Base-by-base conservation (phyloP, 1,140 invertebrate species). In the Drosophila mauritiana region DNA sequence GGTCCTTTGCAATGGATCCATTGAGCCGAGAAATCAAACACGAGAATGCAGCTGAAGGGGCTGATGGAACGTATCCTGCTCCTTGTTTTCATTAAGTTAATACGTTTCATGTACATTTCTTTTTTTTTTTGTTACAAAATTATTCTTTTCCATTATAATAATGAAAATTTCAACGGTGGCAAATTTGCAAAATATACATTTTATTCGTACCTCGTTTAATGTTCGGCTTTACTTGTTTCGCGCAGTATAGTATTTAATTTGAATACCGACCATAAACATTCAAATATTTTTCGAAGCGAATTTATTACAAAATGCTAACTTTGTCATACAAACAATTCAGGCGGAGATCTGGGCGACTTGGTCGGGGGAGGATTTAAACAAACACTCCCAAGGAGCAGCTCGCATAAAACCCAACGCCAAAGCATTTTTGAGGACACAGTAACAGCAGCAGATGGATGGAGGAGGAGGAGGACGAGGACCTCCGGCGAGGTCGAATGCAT, bases 221-320 rank as follows among this genome's bases (percentile, higher is more conserved):
- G 49, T 39, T 49, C 36, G 45, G 37, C 37, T 43, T 53, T 13
- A 11, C n/a, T 37, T 45, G 48, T 2, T 3, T 1, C 10, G 48
- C 15, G 11, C 12, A 34, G 27, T 51, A 64, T 70, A 77, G 78
- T 82, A 78, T 89, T 86, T 86, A 64, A 86, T 83, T 79, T 79
- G 59, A 86, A 89, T 83, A 56, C 84, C 75, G 46, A 51, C 51
- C 84, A 80, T 89, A 89, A 89, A 89, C 62, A 67, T 77, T 68
- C 65, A 83, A 83, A 89, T 73, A 86, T 73, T 89, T 79, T 68
- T 77, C 3, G 20, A 89, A 89, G 58, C 58, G 58, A 79, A 83
- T 86, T 89, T 86, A 89, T 89, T 72, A 89, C 75, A 79, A 83
- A 68, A 76, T 77, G 84, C 76, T 59, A 80, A 88, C 84, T 84